A percentile compares a stretch with the other conserved stretches of the same genome.
Evolutionary conservation across 2,113 vertebrate genomes (phyloP).

Genomic region (Engystomops pustulosus): DNA sequence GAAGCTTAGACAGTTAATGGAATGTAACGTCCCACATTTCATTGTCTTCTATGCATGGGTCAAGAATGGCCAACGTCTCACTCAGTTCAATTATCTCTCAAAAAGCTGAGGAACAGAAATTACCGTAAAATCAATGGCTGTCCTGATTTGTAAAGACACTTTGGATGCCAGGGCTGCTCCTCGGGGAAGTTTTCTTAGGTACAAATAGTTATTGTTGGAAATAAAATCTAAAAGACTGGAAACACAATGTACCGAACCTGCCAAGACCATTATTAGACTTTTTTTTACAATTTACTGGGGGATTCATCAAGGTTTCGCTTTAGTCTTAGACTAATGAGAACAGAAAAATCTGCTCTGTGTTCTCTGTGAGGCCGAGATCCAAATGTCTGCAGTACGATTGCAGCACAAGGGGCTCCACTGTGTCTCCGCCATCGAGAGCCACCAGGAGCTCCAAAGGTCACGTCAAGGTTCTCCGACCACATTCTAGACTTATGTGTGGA

Average conservation of each 20-base stretch:
- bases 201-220: slow-evolving; percentile 55
- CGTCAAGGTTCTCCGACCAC: not conserved
- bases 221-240: slow-evolving; percentile 53
- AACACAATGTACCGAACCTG: slow-evolving; percentile 24
- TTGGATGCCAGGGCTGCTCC: slow-evolving; percentile 42
- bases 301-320: slow-evolving; percentile 44
- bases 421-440: not conserved
- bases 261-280: slow-evolving; percentile 45
- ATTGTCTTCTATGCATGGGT: slow-evolving; percentile 49
- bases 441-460: not conserved
- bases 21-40: slow-evolving; percentile 20
- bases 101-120: slow-evolving; percentile 59
- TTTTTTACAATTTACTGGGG: slow-evolving; percentile 26
- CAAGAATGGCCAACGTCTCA: slow-evolving; percentile 37
- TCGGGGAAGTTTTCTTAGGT: slow-evolving; percentile 32
- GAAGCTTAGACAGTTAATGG: slow-evolving; percentile 33
- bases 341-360: not conserved
- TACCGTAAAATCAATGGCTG: slow-evolving; percentile 52
- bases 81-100: slow-evolving; percentile 54
- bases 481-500: not conserved
- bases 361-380: not conserved
- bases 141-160: slow-evolving; percentile 56
- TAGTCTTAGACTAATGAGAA: slow-evolving; percentile 42
- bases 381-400: not conserved
- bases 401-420: not conserved